A percentile compares a stretch with the other conserved stretches of the same genome.
These are phyloP conservation scores for Xestia ashworthii DNA, from an alignment of 2,888 invertebrate species.

Conservation along the genomic window DNA sequence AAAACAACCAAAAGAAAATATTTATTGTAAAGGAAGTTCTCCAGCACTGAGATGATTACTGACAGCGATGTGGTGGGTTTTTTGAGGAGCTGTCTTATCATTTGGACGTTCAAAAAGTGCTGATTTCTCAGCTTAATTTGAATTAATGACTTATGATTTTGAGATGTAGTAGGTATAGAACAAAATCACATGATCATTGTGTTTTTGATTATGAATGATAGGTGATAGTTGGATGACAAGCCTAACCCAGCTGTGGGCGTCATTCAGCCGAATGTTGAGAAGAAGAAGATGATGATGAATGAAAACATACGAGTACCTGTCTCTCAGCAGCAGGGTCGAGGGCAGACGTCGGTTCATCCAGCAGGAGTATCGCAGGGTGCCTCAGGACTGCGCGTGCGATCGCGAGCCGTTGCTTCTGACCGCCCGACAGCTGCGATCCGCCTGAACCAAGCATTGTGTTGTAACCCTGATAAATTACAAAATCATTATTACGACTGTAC, in stretches of 20 bases:
- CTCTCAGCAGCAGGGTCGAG: constrained; percentile 95
- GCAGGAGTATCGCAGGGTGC: constrained; percentile 92
- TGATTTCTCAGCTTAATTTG: no score
- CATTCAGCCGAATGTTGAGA: not conserved
- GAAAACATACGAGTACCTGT: constrained; percentile 90
- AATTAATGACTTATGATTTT: no score
- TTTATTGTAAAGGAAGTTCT: not conserved
- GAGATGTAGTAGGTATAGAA: not conserved
- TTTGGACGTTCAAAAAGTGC: no score
- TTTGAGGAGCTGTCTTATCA: no score
- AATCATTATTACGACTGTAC: not conserved
- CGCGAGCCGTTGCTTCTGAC: constrained; percentile 96
- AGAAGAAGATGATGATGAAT: not conserved
- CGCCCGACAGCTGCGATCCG: constrained; percentile 95
- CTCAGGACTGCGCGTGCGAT: constrained; percentile 95
- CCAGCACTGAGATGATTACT: no score
- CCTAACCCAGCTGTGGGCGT: not conserved
- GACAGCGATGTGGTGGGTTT: no score
- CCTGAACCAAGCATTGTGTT: constrained; percentile 94
- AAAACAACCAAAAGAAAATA: not conserved
- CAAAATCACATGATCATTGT: not conserved
- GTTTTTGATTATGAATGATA: no score
- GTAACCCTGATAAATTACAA: constrained; percentile 90
- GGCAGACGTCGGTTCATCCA: constrained; percentile 96
- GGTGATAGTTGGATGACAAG: not conserved